Percentiles rank a stretch among this genome's conserved stretches.
Evolutionary conservation across 2,113 vertebrate species (phyloP).

Genomic region (Gobio gobio): DNA sequence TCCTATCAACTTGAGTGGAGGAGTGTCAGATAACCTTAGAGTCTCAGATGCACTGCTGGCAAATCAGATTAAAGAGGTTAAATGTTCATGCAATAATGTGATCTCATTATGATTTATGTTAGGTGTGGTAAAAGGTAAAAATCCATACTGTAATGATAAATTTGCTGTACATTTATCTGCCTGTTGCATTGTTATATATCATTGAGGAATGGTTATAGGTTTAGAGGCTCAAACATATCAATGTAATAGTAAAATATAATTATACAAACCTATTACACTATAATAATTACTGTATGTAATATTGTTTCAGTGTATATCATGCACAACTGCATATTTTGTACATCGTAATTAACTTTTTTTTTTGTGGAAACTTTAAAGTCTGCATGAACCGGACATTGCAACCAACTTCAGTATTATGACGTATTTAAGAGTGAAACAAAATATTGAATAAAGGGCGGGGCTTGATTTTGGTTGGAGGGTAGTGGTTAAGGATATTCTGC

Average conservation of each 20-base stretch:
- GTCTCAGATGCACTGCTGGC: background rate
- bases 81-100: background rate
- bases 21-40: background rate
- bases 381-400: background rate
- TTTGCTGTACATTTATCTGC: background rate
- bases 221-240: background rate
- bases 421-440: background rate
- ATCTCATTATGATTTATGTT: background rate
- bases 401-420: background rate
- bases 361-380: too few relatives aligned
- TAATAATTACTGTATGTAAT: too few relatives aligned
- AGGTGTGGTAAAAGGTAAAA: background rate
- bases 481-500: background rate
- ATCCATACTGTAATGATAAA: background rate
- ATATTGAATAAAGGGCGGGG: too few relatives aligned
- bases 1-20: background rate
- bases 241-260: background rate
- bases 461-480: background rate
- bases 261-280: background rate
- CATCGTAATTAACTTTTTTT: background rate
- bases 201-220: background rate
- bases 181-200: background rate
- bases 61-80: background rate
- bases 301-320: background rate
- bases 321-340: background rate